These are phyloP conservation scores for Trachelus stipa DNA, from an alignment of 2,888 invertebrate genomes.

Conservation along the genomic window DNA sequence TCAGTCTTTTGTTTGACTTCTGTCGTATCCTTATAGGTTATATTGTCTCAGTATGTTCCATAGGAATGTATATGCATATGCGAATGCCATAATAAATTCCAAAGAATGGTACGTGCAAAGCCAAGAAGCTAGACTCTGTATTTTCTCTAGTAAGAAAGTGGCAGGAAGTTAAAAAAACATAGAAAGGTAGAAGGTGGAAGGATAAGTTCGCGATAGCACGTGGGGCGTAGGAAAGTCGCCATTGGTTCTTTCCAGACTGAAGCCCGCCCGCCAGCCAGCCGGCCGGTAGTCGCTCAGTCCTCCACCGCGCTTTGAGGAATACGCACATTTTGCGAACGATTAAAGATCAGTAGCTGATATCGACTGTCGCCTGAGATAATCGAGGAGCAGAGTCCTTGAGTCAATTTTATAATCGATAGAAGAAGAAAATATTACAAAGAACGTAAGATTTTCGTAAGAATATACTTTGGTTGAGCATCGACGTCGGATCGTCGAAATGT, in stretches of 20 bases:
- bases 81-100: not conserved
- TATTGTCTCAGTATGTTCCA: not conserved
- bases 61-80: not conserved
- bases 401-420: not conserved
- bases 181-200: not conserved
- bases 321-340: slow-evolving; percentile 45
- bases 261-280: slow-evolving; percentile 53
- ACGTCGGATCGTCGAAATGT: slow-evolving; percentile 4
- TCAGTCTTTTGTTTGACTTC: not conserved
- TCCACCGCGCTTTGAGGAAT: slow-evolving; percentile 51
- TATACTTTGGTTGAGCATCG: not conserved
- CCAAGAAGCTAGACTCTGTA: not conserved
- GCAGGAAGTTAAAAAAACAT: not conserved
- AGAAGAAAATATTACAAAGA: not conserved
- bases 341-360: not conserved
- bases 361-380: not conserved
- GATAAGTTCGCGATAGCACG: slow-evolving; percentile 26
- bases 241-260: slow-evolving; percentile 53
- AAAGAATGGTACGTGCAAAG: not conserved
- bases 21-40: not conserved
- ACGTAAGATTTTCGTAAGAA: not conserved
- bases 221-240: slow-evolving; percentile 44
- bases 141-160: not conserved
- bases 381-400: not conserved
- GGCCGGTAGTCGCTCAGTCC: slow-evolving; percentile 53